A percentile compares a stretch with the other conserved stretches of the same genome.
Evolutionary conservation across 2,888 invertebrate species (phyloP).

Genomic region (Thecocarcelia acutangulata): DNA sequence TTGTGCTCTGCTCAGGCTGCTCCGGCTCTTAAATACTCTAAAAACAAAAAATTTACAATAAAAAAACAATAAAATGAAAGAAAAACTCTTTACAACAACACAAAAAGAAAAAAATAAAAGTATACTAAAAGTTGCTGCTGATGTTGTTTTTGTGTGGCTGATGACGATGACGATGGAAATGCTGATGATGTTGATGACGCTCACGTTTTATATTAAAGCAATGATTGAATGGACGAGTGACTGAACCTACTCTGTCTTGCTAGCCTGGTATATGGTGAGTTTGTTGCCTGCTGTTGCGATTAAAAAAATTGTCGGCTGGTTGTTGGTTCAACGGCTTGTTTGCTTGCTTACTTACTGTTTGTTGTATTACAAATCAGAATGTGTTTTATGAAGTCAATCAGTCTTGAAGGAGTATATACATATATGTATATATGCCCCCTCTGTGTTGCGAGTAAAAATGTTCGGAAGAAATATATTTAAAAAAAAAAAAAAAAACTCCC

Average conservation of each 20-base stretch:
- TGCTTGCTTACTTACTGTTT: not conserved
- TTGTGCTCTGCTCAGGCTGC: constrained; percentile 51
- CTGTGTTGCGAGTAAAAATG: constrained; percentile 24
- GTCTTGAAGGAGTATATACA: constrained; percentile 29
- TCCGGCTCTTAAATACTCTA: constrained; percentile 46
- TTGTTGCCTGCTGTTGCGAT: constrained; percentile 52
- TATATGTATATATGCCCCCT: too few relatives aligned
- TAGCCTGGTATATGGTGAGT: constrained; percentile 51
- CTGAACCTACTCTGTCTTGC: constrained; percentile 47
- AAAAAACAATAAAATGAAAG: constrained; percentile 52
- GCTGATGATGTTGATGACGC: constrained; percentile 59
- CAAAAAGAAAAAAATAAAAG: constrained; percentile 19
- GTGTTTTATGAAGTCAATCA: constrained; percentile 36
- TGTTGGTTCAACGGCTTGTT: not conserved
- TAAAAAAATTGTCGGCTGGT: constrained; percentile 19
- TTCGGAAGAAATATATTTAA: constrained; percentile 24
- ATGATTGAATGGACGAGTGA: constrained; percentile 46
- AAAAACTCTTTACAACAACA: constrained; percentile 54
- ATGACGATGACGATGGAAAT: constrained; percentile 56
- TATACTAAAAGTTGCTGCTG: constrained; percentile 31
- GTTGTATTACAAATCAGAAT: constrained; percentile 26
- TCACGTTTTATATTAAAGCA: constrained; percentile 48
- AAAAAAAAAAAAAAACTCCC: not conserved
- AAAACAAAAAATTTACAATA: constrained; percentile 40
- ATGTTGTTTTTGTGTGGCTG: constrained; percentile 6